A percentile compares a stretch with the other conserved stretches of the same genome.
phyloP scores from a whole-genome alignment of 2,888 invertebrate genomes.

The Cinara cedri region DNA sequence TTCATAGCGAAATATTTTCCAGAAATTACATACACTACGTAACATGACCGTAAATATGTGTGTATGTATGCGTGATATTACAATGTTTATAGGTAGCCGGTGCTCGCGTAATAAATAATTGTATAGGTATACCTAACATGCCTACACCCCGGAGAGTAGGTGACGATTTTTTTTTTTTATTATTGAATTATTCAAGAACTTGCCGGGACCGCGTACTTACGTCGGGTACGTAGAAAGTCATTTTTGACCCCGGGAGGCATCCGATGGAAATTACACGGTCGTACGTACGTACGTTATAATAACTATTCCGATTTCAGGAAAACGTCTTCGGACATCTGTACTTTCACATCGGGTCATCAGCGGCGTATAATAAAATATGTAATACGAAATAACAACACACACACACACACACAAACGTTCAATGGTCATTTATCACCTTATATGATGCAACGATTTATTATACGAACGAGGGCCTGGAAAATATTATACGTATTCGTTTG shows the following conservation, averaged over 20 bases:
- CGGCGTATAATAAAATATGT: too few species aligned
- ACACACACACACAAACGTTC: too few species aligned
- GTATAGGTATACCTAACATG: too few species aligned
- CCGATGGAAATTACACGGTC: slow-evolving; percentile 23
- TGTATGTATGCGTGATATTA: too few species aligned
- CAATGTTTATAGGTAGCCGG: too few species aligned
- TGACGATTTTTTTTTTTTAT: slow-evolving; percentile 29
- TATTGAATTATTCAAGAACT: slow-evolving; percentile 12
- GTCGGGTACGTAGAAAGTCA: slow-evolving; percentile 24
- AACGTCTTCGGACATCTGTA: not conserved
- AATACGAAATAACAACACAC: too few species aligned
- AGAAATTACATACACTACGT: too few species aligned
- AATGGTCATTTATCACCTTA: slow-evolving; percentile 25
- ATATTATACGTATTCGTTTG: not conserved
- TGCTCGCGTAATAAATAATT: not conserved
- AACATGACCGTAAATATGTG: too few species aligned
- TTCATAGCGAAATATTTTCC: too few species aligned
- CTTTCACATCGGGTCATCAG: slow-evolving; percentile 33
- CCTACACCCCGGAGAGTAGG: not conserved
- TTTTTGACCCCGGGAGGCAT: slow-evolving; percentile 37
- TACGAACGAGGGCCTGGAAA: not conserved
- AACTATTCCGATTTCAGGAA: not conserved
- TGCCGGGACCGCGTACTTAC: not conserved
- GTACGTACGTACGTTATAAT: not conserved
- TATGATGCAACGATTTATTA: not conserved